A percentile compares a stretch with the other conserved stretches of the same genome.
phyloP scores from a whole-genome alignment of 1,140 invertebrate genomes.

The Plectrocnemia conspersa region DNA sequence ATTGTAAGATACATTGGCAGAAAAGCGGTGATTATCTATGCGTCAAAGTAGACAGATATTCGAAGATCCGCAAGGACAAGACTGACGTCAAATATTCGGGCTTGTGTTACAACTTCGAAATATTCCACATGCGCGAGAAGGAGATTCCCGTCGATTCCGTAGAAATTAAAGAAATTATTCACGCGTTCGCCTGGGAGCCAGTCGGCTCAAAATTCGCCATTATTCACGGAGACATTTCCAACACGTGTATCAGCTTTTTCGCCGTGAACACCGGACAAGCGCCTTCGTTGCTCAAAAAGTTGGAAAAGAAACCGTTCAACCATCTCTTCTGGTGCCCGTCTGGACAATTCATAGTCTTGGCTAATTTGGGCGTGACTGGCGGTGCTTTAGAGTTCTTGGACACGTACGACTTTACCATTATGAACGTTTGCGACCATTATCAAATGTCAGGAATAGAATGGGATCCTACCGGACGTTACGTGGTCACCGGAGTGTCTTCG shows the following conservation, averaged over 20 bases:
- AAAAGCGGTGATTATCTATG: conserved; percentile 96
- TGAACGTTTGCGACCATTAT: conserved; percentile 91
- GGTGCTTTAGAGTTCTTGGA: conserved; percentile 93
- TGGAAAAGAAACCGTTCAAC: conserved; percentile 89
- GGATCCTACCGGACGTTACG: conserved; percentile 98
- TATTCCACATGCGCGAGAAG: conserved; percentile 97
- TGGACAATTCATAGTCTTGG: conserved; percentile 93
- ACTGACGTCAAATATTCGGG: conserved; percentile 90
- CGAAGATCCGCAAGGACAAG: conserved; percentile 88
- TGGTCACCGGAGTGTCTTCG: conserved; percentile 89
- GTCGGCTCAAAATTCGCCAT: conserved; percentile 93
- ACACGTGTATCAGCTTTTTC: conserved; percentile 90
- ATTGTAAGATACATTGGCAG: conserved; percentile 99
- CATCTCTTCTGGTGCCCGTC: conserved; percentile 95
- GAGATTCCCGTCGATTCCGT: conserved; percentile 97
- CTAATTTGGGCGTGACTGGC: conserved; percentile 76
- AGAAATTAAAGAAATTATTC: conserved; percentile 89
- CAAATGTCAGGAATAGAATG: conserved; percentile 93
- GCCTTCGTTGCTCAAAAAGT: conserved; percentile 79
- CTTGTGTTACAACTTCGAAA: conserved; percentile 98
- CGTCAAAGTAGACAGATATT: conserved; percentile 96
- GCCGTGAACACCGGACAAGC: conserved; percentile 86
- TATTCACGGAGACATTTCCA: conserved; percentile 88
- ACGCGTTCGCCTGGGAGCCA: conserved; percentile 98
- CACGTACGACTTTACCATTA: conserved; percentile 90